Conservation (phyloP, 1,140 invertebrate genomes). For the Dendrolimus punctatus region DNA sequence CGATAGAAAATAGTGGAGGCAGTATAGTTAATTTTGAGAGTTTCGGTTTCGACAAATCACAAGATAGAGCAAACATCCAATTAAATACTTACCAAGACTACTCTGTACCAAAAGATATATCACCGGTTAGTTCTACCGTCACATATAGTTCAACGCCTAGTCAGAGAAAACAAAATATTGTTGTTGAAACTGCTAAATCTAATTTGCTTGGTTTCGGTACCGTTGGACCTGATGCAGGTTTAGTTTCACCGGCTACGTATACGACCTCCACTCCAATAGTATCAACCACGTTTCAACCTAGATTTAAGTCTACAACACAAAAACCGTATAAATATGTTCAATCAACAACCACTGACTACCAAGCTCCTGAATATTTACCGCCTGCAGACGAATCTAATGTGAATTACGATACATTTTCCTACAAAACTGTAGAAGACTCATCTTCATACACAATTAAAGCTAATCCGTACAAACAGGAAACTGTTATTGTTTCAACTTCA, state of each 20-base stretch:
- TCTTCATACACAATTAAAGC: conserved; percentile 22
- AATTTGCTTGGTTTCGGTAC: conserved; percentile 64
- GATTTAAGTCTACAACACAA: conserved; percentile 36
- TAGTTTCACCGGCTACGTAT: conserved; percentile 45
- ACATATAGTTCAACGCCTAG: conserved; percentile 19
- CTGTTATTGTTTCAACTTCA: conserved; percentile 23
- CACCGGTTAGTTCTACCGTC: conserved; percentile 8
- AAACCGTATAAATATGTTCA: conserved; percentile 32
- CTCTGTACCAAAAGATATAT: conserved; percentile 5
- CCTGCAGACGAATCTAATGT: conserved; percentile 30
- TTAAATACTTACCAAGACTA: conserved; percentile 35
- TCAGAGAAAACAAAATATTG: conserved; percentile 51
- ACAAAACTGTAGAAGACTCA: conserved; percentile 19
- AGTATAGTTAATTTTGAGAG: conserved; percentile 34
- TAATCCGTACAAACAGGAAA: conserved; percentile 35
- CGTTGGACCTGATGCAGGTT: conserved; percentile 61
- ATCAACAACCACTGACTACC: conserved; percentile 34
- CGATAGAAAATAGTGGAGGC: conserved; percentile 19
- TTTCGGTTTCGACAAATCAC: conserved; percentile 29
- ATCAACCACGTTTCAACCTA: conserved; percentile 30
- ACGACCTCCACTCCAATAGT: conserved; percentile 32
- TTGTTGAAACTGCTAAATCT: conserved; percentile 55
- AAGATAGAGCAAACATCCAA: conserved; percentile 13
- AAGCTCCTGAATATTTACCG: conserved; percentile 56
- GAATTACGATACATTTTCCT: conserved; percentile 25